Percentiles rank a stretch among this genome's conserved stretches.
Conservation (phyloP, 2,888 invertebrate species). For the Cecidostiba fungosa region DNA sequence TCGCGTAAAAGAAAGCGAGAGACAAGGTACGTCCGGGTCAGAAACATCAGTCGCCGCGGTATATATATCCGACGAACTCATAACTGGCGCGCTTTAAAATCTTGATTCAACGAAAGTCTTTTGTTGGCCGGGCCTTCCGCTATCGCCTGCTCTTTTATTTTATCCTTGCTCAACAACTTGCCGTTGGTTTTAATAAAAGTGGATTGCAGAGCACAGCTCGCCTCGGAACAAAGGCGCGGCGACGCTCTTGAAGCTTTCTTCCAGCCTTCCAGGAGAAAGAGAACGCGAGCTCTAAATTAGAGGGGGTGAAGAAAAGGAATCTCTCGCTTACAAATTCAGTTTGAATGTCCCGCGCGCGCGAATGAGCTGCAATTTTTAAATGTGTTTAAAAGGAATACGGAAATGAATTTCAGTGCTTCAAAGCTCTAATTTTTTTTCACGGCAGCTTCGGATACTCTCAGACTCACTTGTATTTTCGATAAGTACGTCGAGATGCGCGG, state of each 20-base stretch:
- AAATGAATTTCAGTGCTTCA: conserved; percentile 11
- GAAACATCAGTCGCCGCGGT: neutral
- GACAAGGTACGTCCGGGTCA: too few relatives aligned
- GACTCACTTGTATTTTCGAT: neutral
- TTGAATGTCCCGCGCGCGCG: conserved; percentile 21
- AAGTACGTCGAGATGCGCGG: neutral
- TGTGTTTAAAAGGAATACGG: conserved; percentile 30
- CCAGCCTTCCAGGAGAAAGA: neutral
- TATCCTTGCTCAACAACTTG: conserved; percentile 13
- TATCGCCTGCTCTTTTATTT: conserved; percentile 37
- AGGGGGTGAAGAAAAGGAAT: conserved; percentile 15
- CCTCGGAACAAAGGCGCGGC: conserved; percentile 11
- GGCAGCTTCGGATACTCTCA: neutral
- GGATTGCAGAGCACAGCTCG: neutral
- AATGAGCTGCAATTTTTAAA: conserved; percentile 27
- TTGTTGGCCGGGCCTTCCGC: neutral
- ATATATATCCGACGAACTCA: neutral
- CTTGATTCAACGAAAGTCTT: conserved; percentile 9
- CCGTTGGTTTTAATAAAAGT: conserved; percentile 41
- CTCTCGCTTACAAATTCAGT: conserved; percentile 42
- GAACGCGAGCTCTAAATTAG: conserved; percentile 37
- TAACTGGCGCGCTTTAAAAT: neutral
- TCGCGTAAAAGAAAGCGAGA: too few relatives aligned
- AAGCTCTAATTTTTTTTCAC: neutral
- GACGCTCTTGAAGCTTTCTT: neutral